phyloP scores from a whole-genome alignment of 2,797 vertebrate species.

The Micropoecilia bifurca region DNA sequence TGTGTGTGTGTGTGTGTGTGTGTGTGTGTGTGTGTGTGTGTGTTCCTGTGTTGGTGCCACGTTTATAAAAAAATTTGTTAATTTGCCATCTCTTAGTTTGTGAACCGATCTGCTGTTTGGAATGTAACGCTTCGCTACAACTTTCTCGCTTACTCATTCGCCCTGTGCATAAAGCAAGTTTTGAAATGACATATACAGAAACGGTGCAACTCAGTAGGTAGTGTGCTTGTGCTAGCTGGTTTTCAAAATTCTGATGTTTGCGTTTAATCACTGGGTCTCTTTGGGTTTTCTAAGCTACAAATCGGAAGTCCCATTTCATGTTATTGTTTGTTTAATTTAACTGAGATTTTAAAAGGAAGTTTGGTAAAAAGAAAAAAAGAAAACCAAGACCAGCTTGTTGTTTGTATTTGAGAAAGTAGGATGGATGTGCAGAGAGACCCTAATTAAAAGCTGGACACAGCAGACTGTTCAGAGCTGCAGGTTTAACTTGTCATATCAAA shows the following conservation, averaged over 20 bases:
- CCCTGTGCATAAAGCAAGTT: constrained; percentile 37
- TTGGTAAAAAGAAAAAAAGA: constrained; percentile 24
- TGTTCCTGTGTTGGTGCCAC: constrained; percentile 61
- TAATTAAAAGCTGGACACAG: constrained; percentile 31
- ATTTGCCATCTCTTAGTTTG: constrained; percentile 42
- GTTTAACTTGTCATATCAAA: constrained; percentile 18
- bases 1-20: constrained; percentile 45
- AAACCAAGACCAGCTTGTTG: constrained; percentile 24
- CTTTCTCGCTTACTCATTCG: constrained; percentile 37
- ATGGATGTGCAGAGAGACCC: constrained; percentile 35
- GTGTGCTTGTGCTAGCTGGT: constrained; percentile 19
- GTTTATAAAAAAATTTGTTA: constrained; percentile 55
- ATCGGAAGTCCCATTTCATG: constrained; percentile 17
- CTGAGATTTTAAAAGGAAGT: constrained; percentile 30
- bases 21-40: background rate
- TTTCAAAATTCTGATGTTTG: constrained; percentile 33
- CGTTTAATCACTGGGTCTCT: constrained; percentile 25
- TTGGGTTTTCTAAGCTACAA: constrained; percentile 12
- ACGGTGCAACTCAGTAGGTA: constrained; percentile 34
- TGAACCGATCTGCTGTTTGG: constrained; percentile 21
- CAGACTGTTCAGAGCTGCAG: constrained; percentile 24
- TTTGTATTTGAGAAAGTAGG: constrained; percentile 20
- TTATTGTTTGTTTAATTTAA: constrained; percentile 27
- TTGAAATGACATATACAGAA: constrained; percentile 41
- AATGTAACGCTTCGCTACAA: constrained; percentile 30